These are phyloP conservation scores for Sebastolobus altivelis DNA, from an alignment of 2,797 vertebrate genomes.

Conservation along the genomic window DNA sequence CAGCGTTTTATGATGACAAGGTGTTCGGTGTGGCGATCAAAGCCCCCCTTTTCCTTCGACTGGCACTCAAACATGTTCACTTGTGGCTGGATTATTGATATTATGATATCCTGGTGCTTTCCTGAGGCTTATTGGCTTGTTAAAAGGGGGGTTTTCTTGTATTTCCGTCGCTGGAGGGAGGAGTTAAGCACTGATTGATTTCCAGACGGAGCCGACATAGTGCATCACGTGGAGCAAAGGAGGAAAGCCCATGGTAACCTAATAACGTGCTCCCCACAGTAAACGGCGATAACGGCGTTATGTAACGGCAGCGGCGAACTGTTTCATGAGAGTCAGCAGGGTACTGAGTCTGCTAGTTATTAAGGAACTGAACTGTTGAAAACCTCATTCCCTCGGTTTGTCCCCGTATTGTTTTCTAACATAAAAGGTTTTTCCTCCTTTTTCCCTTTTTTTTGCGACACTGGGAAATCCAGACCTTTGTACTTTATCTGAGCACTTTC, in stretches of 20 bases:
- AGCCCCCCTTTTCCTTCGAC: conserved; percentile 32
- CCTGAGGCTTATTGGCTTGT: conserved; percentile 58
- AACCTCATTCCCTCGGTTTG: conserved; percentile 42
- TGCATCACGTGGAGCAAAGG: conserved; percentile 61
- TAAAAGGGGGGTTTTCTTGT: conserved; percentile 33
- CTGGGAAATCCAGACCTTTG: conserved; percentile 71
- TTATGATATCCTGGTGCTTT: conserved; percentile 56
- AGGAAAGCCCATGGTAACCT: conserved; percentile 77
- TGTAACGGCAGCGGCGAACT: conserved; percentile 51
- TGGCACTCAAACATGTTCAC: conserved; percentile 35
- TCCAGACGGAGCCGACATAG: conserved; percentile 57
- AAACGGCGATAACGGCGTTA: conserved; percentile 62
- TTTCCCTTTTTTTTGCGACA: conserved; percentile 9
- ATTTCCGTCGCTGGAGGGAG: conserved; percentile 52
- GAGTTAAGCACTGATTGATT: conserved; percentile 73
- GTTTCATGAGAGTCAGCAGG: conserved; percentile 64
- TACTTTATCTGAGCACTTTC: conserved; percentile 65
- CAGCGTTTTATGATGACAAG: conserved; percentile 51
- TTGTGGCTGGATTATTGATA: conserved; percentile 67
- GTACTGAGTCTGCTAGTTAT: conserved; percentile 48
- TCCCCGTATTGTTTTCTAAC: conserved; percentile 57
- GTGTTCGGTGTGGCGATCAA: conserved; percentile 57
- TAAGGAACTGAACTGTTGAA: conserved; percentile 44
- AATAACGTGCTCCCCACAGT: conserved; percentile 66
- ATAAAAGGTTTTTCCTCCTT: conserved; percentile 53